These are phyloP conservation scores for Caerostris darwini DNA, from an alignment of 1,140 invertebrate species.

Conservation along the genomic window DNA sequence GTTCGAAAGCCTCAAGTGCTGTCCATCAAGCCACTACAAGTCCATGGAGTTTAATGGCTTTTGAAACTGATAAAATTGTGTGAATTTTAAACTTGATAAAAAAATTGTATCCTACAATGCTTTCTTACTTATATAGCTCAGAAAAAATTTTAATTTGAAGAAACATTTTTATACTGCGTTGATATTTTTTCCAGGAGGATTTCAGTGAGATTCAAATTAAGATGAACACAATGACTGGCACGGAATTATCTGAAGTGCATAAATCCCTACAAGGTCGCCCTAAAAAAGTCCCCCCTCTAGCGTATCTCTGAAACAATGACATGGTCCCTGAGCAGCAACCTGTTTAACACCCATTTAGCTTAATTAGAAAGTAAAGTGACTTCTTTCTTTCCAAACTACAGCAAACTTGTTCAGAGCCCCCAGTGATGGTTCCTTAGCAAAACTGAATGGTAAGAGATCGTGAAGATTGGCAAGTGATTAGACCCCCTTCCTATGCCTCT, in stretches of 20 bases:
- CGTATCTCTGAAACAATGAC: conserved; percentile 14
- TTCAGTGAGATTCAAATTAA: background rate
- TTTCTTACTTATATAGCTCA: too few species aligned
- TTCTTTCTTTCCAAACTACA: conserved; percentile 31
- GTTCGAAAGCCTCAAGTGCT: too few species aligned
- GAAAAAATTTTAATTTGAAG: too few species aligned
- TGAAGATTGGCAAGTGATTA: conserved; percentile 64
- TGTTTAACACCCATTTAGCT: conserved; percentile 68
- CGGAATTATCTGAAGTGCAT: background rate
- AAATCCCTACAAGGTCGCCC: background rate
- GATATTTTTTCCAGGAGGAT: too few species aligned
- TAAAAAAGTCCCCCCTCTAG: background rate
- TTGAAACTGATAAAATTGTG: too few species aligned
- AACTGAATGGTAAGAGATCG: conserved; percentile 69
- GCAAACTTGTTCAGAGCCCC: conserved; percentile 33
- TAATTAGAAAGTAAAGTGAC: conserved; percentile 67
- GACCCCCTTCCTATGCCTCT: conserved; percentile 41
- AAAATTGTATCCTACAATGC: too few species aligned
- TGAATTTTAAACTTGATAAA: too few species aligned
- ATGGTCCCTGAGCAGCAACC: conserved; percentile 47
- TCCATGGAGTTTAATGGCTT: too few species aligned
- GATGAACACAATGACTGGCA: background rate
- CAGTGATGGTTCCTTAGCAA: conserved; percentile 44
- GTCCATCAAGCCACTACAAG: too few species aligned
- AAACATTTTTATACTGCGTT: too few species aligned